Conservation (phyloP, 2,888 invertebrate genomes). For the Stegophylla sp. region DNA sequence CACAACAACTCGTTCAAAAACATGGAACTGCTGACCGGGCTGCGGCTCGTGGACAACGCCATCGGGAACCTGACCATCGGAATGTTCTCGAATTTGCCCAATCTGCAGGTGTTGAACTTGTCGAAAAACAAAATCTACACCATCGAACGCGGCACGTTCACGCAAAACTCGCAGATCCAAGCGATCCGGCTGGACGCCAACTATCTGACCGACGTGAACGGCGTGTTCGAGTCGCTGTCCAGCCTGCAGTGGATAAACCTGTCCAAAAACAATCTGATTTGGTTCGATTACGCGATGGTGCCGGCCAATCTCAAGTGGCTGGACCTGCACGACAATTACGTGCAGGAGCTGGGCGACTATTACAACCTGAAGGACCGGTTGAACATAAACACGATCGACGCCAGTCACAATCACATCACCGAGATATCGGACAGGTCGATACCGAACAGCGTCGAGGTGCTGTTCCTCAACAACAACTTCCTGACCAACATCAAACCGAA, state of each 20-base stretch:
- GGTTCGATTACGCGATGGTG: constrained; percentile 92
- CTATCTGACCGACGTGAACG: constrained; percentile 86
- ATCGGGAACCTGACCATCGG: constrained; percentile 83
- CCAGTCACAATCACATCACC: constrained; percentile 85
- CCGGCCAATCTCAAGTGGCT: constrained; percentile 89
- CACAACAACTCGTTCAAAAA: constrained; percentile 85
- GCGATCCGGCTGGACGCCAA: constrained; percentile 88
- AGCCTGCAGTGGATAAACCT: constrained; percentile 86
- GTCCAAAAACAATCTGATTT: constrained; percentile 87
- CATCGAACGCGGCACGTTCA: constrained; percentile 84
- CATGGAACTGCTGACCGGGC: constrained; percentile 83
- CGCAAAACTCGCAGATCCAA: constrained; percentile 80
- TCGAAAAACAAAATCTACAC: constrained; percentile 87
- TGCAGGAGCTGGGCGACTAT: constrained; percentile 86
- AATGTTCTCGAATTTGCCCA: constrained; percentile 86
- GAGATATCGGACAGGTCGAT: constrained; percentile 84
- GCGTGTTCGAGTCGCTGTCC: constrained; percentile 84
- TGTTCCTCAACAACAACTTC: constrained; percentile 89
- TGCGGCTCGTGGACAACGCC: constrained; percentile 88
- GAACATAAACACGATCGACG: constrained; percentile 81
- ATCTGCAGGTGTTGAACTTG: constrained; percentile 83
- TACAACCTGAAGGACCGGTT: constrained; percentile 81
- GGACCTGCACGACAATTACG: constrained; percentile 88
- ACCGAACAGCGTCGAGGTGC: constrained; percentile 84
- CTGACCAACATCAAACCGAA: constrained; percentile 82